Conservation (phyloP, 1,140 invertebrate species). For the Diachasmimorpha longicaudata region DNA sequence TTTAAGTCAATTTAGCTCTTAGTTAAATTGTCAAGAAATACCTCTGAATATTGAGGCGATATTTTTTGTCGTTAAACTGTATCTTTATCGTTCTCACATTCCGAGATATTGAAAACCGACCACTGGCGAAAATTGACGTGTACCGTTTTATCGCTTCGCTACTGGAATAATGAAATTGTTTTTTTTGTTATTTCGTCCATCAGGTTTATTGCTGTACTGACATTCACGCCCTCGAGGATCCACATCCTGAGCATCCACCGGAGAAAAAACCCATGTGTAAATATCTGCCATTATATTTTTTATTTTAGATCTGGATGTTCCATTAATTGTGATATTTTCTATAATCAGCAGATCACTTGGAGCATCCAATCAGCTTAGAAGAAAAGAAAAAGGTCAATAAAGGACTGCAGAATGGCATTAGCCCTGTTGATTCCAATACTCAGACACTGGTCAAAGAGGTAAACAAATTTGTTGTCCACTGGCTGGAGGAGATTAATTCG, state of each 20-base stretch:
- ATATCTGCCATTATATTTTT: constrained; percentile 19
- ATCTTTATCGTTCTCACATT: too few relatives aligned
- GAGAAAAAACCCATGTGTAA: constrained; percentile 57
- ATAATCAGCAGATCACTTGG: constrained; percentile 51
- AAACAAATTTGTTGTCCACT: not conserved
- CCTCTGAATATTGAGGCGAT: too few relatives aligned
- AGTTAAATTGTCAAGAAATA: too few relatives aligned
- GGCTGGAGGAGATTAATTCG: too few relatives aligned
- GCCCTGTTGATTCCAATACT: constrained; percentile 55
- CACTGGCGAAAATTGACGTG: too few relatives aligned
- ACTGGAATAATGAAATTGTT: too few relatives aligned
- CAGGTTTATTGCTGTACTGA: constrained; percentile 55
- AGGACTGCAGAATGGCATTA: constrained; percentile 55
- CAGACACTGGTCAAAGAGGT: constrained; percentile 58
- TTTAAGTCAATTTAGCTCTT: too few relatives aligned
- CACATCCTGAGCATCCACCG: constrained; percentile 51
- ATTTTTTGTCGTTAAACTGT: too few relatives aligned
- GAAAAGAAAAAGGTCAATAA: constrained; percentile 56
- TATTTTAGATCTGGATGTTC: not conserved
- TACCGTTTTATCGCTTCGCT: too few relatives aligned
- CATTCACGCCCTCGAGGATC: constrained; percentile 54
- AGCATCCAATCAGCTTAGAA: constrained; percentile 55
- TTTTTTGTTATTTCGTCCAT: not conserved
- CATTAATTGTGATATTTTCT: not conserved
- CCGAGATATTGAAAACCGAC: too few relatives aligned